Conservation (phyloP, 2,113 vertebrate genomes). For the Salvelinus alpinus region DNA sequence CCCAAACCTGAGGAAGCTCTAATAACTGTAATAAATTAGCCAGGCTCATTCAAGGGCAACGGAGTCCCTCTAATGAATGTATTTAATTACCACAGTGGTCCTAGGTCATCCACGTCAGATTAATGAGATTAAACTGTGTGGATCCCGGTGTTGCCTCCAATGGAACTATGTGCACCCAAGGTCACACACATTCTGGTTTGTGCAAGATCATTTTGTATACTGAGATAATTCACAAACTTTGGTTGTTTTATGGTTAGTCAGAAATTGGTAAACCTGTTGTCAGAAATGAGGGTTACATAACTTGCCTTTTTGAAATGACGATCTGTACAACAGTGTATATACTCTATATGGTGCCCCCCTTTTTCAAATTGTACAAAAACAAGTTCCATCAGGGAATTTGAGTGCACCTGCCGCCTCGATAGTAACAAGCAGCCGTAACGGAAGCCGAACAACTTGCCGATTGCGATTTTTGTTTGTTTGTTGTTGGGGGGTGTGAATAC, state of each 20-base stretch:
- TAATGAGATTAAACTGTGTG: slow-evolving; percentile 46
- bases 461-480: neutral
- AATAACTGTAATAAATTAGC: slow-evolving; percentile 33
- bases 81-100: slow-evolving; percentile 35
- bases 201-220: neutral
- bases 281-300: neutral
- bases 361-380: slow-evolving; percentile 3
- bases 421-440: slow-evolving; percentile 5
- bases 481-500: slow-evolving; percentile 21
- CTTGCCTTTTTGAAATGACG: neutral
- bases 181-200: slow-evolving; percentile 20
- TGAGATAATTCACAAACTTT: neutral
- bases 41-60: slow-evolving; percentile 18
- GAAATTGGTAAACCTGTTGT: slow-evolving; percentile 15
- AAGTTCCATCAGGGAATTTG: neutral
- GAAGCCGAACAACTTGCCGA: neutral
- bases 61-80: slow-evolving; percentile 38
- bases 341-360: neutral
- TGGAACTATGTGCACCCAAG: slow-evolving; percentile 22
- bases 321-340: neutral
- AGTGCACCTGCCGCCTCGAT: slow-evolving; percentile 18
- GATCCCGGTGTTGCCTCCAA: slow-evolving; percentile 26
- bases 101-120: slow-evolving; percentile 31
- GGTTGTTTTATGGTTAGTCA: slow-evolving; percentile 25
- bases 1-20: slow-evolving; percentile 8